Percentiles rank a stretch among this genome's conserved stretches.
Evolutionary conservation across 2,888 invertebrate genomes (phyloP).

Genomic region (Brachylomia viminalis): DNA sequence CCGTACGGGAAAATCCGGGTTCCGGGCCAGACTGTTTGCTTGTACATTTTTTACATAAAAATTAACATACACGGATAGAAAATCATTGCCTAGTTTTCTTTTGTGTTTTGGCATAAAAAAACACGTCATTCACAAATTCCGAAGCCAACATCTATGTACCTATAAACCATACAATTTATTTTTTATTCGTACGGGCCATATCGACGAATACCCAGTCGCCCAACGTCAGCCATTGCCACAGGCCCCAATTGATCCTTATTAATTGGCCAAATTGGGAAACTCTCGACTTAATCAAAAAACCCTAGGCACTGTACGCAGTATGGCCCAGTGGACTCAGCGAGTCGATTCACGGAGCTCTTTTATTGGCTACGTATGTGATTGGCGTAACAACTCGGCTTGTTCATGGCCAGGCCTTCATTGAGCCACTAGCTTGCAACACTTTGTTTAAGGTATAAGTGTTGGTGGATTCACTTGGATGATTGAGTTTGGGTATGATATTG

Average conservation of each 20-base stretch:
- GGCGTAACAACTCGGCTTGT: constrained; percentile 53
- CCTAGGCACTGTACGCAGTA: constrained; percentile 13
- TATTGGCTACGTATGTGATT: constrained; percentile 62
- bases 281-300: constrained; percentile 23
- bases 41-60: not conserved
- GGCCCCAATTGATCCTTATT: constrained; percentile 27
- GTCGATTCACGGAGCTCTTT: constrained; percentile 63
- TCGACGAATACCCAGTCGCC: not conserved
- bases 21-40: not conserved
- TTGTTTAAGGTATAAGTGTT: constrained; percentile 7
- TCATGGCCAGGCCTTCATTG: constrained; percentile 35
- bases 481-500: not conserved
- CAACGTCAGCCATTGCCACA: not conserved
- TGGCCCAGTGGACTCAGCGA: constrained; percentile 42
- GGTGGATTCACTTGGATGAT: not conserved
- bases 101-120: too few relatives aligned
- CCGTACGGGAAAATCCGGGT: not conserved
- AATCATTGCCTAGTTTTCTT: not conserved
- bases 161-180: not conserved
- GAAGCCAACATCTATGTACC: not conserved
- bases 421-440: constrained; percentile 25
- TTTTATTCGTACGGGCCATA: not conserved
- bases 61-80: not conserved
- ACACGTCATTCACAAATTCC: not conserved
- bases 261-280: constrained; percentile 34